Evolutionary conservation across 53 echinoderm and acorn worm species (phyloP), one percentile per base, ranked within the genome.

Genomic region (Paracentrotus lividus): DNA sequence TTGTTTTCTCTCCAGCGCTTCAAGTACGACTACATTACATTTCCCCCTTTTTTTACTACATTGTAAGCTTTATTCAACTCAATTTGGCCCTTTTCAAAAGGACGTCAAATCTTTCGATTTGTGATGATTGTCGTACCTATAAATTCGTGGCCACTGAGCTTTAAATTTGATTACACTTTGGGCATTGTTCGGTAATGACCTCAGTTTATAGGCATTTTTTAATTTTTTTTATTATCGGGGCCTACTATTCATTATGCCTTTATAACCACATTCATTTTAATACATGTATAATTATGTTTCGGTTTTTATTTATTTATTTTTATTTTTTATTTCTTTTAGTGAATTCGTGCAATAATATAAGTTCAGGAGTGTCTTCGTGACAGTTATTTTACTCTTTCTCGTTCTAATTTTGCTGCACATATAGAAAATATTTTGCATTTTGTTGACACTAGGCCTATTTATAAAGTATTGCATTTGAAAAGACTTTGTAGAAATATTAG

Each of bases 321-420:
- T 36, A 18, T 36, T 4, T 20, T 38, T 72, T 72, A 40, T 72
- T 36, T 72, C 40, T 61, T 64, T 72, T 72, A 72, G 72, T 72
- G 72, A 72, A 18, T 36, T 40, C 38, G 72, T 72, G 72, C 72
- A 72, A 72, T 72, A 72, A 16, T 72, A 72, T 72, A 18, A 72
- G 72, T 72, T 64, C 72, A 72, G 72, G 72, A 38, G 5, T 38
- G 36, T 72, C 8, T 40, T 40, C 4, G 14, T 36, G 18, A 38
- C n/a, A n/a, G 7, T 72, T 51, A 51, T 51, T 59, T n/a, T 24
- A 59, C 64, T 10, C 21, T 10, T 13, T 57, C 21, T 18, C 12
- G 64, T 31, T 29, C 29, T 72, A 38, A 72, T 40, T 36, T 72
- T 72, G 72, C 36, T 72, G 72, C 72, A 72, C 72, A 15, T 72